Base-by-base conservation (phyloP, 2,113 vertebrate species). In the Eublepharis macularius region DNA sequence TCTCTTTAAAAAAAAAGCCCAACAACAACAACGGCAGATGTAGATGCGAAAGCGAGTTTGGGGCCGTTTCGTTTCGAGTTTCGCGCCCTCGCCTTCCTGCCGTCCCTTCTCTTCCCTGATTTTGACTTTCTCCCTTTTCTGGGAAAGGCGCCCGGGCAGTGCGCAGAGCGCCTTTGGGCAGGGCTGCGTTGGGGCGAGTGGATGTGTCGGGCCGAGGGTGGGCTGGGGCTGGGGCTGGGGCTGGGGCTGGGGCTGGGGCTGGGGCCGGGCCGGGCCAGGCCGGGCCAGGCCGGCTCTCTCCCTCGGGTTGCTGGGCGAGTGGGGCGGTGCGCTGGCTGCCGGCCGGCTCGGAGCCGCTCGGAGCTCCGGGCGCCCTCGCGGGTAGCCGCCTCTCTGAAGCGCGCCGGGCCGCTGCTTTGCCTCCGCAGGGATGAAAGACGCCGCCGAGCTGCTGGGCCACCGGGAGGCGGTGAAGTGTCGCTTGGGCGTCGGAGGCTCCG, bases 351-450 rank as follows among this genome's bases (percentile, higher is more conserved):
- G n/a, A n/a, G n/a, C n/a, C n/a, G n/a, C n/a, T n/a, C n/a, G n/a
- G n/a, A n/a, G n/a, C n/a, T n/a, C n/a, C n/a, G n/a, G 83, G 60
- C 41, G 34, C 45, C 73, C 8, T 29, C 36, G 34, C 45, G 4
- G 21, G 43, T 57, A 7, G 72, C n/a, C 16, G 76, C 78, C 34
- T 2, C 1, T 76, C 66, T 79, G 87, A 69, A 78, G 82, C 43
- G 88, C 83, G 83, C 83, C 82, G 90, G 74, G 29, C 83, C 29
- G 68, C 87, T 90, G 75, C 86, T 90, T 95, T 96, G 89, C 91
- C 90, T 96, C 89, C 81, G 51, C 96, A 99, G 98, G 98, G 96
- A 99, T 99, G 98, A 99, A 99, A 94, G 98, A 99, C 96, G 98
- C 98, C 68, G 98, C 98, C 88, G 98, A 98, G 97, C 97, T 98